Evolutionary conservation across 2,888 invertebrate species (phyloP).

Genomic region (Pemphredon lugubris): DNA sequence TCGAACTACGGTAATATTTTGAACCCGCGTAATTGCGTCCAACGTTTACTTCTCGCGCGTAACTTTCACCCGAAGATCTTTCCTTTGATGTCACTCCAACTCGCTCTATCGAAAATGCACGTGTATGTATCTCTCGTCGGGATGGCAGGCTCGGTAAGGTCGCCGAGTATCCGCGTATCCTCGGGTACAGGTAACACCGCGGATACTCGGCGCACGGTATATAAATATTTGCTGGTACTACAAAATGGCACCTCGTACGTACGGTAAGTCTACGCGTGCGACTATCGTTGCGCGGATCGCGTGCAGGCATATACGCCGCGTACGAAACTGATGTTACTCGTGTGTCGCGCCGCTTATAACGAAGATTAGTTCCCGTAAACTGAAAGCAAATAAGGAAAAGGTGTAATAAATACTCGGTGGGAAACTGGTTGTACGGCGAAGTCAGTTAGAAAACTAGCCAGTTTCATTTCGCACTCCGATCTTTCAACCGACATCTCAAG

Average conservation of each 20-base stretch:
- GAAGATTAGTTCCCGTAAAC: slow-evolving; percentile 47
- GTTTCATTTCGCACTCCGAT: slow-evolving; percentile 45
- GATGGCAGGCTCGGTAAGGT: too few relatives aligned
- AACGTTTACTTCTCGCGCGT: too few relatives aligned
- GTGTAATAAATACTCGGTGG: slow-evolving; percentile 49
- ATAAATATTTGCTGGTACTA: too few relatives aligned
- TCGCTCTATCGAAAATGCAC: too few relatives aligned
- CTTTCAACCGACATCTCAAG: slow-evolving; percentile 34
- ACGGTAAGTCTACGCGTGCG: background rate
- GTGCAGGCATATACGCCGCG: background rate
- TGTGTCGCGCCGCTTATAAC: slow-evolving; percentile 28
- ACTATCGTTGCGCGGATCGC: background rate
- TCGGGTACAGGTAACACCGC: too few relatives aligned
- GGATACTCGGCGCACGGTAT: too few relatives aligned
- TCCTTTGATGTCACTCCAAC: too few relatives aligned
- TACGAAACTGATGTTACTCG: slow-evolving; percentile 24
- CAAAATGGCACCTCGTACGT: background rate
- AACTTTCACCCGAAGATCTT: too few relatives aligned
- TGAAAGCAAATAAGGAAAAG: slow-evolving; percentile 49
- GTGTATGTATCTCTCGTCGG: too few relatives aligned
- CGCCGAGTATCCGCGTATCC: too few relatives aligned
- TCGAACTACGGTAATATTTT: too few relatives aligned
- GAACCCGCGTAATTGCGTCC: too few relatives aligned
- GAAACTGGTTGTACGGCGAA: slow-evolving; percentile 37
- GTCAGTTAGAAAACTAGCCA: slow-evolving; percentile 38